Conservation (phyloP, 2,113 vertebrate genomes). For the Cephalopterus ornatus region DNA sequence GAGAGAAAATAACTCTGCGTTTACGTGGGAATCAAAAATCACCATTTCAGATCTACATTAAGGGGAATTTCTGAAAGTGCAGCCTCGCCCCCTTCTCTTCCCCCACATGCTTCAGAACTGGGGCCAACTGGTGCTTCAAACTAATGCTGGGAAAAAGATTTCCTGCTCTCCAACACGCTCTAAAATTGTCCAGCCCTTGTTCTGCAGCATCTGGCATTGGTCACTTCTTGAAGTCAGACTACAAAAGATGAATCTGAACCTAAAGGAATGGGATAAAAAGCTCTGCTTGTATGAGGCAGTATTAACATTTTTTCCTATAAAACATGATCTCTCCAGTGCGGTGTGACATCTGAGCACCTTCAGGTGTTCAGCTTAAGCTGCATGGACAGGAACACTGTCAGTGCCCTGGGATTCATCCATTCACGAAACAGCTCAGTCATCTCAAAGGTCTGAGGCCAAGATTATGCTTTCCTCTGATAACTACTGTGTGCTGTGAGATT, state of each 20-base stretch:
- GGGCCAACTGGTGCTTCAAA: neutral
- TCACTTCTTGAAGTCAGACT: neutral
- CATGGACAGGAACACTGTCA: neutral
- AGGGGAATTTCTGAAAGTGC: neutral
- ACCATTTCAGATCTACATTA: neutral
- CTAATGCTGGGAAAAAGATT: neutral
- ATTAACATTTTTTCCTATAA: neutral
- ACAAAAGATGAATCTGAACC: neutral
- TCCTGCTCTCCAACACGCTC: neutral
- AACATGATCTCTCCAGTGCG: neutral
- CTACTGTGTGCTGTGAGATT: neutral
- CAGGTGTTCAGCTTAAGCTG: neutral
- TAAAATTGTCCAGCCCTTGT: neutral
- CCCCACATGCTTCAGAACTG: neutral
- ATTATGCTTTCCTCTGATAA: neutral
- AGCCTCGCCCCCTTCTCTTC: neutral
- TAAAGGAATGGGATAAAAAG: neutral
- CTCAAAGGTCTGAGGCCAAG: neutral
- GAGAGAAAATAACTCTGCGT: neutral
- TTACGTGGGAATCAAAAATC: neutral
- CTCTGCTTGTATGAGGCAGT: neutral
- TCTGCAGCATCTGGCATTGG: neutral
- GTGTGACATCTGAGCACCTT: neutral
- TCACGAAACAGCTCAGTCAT: neutral
- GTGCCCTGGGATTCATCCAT: neutral